Percentiles rank a stretch among this genome's conserved stretches.
Evolutionary conservation across 2,888 invertebrate species (phyloP).

Genomic region (Tenthredo amoena): DNA sequence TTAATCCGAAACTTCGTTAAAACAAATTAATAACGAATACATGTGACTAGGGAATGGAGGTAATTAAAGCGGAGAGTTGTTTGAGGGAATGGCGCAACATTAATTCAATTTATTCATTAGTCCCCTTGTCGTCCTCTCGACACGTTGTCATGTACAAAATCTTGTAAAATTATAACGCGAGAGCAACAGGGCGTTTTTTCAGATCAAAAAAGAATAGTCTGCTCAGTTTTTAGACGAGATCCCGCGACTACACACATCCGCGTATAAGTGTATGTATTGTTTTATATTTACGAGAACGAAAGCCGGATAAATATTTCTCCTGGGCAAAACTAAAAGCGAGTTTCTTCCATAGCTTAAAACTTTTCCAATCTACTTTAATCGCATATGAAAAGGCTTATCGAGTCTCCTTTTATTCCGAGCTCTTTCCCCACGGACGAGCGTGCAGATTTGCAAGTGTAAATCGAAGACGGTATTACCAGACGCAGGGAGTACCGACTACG

Average conservation of each 20-base stretch:
- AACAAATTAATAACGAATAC: conserved; percentile 31
- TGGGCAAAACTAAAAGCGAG: background rate
- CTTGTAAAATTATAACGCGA: background rate
- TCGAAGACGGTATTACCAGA: background rate
- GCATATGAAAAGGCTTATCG: background rate
- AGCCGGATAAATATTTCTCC: background rate
- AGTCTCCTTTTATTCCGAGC: background rate
- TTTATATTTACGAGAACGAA: no score
- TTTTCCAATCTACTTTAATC: background rate
- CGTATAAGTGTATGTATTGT: background rate
- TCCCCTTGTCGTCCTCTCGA: background rate
- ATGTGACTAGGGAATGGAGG: conserved; percentile 9
- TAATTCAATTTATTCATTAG: conserved; percentile 36
- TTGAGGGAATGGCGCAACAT: background rate
- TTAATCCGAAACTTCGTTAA: background rate
- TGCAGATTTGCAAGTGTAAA: conserved; percentile 27
- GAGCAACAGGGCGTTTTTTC: background rate
- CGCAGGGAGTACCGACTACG: background rate
- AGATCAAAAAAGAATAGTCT: background rate
- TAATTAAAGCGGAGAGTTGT: conserved; percentile 29
- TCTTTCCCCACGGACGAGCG: background rate
- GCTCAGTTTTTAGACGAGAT: background rate
- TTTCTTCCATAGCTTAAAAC: background rate
- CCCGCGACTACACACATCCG: background rate
- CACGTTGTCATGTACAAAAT: background rate